Percentiles rank a stretch among this genome's conserved stretches.
Conservation (phyloP, 2,797 vertebrate species). For the Karalla daura region DNA sequence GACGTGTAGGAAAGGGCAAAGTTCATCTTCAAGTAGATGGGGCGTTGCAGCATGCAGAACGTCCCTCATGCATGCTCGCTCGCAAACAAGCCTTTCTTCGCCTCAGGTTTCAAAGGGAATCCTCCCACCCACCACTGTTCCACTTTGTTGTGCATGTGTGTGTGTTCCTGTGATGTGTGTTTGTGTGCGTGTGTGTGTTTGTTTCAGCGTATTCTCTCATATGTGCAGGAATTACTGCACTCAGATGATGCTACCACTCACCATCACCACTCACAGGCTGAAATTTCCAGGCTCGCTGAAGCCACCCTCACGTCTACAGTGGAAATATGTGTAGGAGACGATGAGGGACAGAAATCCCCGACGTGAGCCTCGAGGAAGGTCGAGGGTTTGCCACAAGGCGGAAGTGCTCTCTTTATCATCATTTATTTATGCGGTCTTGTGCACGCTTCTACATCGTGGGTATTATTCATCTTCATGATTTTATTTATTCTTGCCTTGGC, state of each 20-base stretch:
- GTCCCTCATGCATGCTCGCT: constrained; percentile 61
- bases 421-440: no score
- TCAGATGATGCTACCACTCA: constrained; percentile 63
- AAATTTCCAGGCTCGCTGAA: constrained; percentile 61
- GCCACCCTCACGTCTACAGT: constrained; percentile 44
- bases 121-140: constrained; percentile 82
- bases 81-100: constrained; percentile 64
- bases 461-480: no score
- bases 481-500: no score
- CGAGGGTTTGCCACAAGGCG: constrained; percentile 20
- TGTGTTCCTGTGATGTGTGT: constrained; percentile 36
- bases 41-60: constrained; percentile 67
- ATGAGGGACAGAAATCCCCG: constrained; percentile 53
- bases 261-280: constrained; percentile 52
- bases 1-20: constrained; percentile 76
- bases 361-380: constrained; percentile 37
- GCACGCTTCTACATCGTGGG: no score
- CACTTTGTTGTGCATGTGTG: constrained; percentile 71
- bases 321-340: constrained; percentile 65
- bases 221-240: constrained; percentile 51
- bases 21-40: constrained; percentile 71
- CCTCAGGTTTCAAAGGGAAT: constrained; percentile 83
- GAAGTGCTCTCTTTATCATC: no score
- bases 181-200: constrained; percentile 52
- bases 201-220: constrained; percentile 48